Base-by-base conservation (phyloP, 2,797 vertebrate genomes). In the Micromesistius poutassou region DNA sequence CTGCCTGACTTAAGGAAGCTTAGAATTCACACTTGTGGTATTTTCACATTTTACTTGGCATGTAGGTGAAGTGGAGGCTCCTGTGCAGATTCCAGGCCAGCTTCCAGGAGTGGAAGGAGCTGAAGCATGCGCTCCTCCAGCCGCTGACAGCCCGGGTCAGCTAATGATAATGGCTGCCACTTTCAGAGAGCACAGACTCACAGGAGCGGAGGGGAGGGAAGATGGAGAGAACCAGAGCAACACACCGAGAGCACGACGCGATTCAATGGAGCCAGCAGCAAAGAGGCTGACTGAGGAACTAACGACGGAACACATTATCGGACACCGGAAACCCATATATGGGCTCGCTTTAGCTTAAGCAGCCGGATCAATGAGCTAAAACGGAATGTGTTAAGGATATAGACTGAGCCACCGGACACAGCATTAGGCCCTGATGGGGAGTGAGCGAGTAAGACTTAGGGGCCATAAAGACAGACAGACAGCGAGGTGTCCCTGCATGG, bases 151-250 rank as follows among this genome's bases (percentile, higher is more conserved):
- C 46, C 2, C 4, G 22, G 14, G 55, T n/a, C 22, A 62, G 8
- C 55, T 25, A n/a, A 62, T 62, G 55, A 25, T 9, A 55, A 62
- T 25, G 22, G 22, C 55, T n/a, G n/a, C 55, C 7, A 1, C 22
- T 28, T 68, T 68, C 62, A 68, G n/a, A 28, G 8, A 38, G 22
- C 72, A 74, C 12, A 14, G 13, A 74, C 5, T 40, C 38, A 73
- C 74, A 38, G 72, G 40, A 30, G 76, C 50, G 66, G 50, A 76
- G 76, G 73, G 75, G 73, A 38, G 76, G 75, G 75, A 25, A 81
- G 38, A 40, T 8, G 5, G 71, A 76, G 79, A 79, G 74, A 71
- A 68, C 14, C 25, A 74, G 71, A 36, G 55, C 10, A 12, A 72
- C 16, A 72, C 16, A 74, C n/a, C n/a, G 12, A 70, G 66, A 70